These are phyloP conservation scores for Balearica regulorum DNA, from an alignment of 2,797 vertebrate species.

Conservation along the genomic window DNA sequence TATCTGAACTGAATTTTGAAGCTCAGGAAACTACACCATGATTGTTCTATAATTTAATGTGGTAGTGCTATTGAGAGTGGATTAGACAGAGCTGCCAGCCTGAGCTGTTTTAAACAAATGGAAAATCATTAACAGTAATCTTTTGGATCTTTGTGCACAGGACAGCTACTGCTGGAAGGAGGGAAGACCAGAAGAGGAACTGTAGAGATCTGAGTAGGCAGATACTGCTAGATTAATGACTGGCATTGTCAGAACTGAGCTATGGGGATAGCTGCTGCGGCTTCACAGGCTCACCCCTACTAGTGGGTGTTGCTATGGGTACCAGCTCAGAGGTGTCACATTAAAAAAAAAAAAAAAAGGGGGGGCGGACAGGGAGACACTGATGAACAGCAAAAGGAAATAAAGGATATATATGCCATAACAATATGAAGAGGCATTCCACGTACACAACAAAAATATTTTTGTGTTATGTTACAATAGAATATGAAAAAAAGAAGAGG, in stretches of 20 bases:
- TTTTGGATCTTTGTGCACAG: constrained; percentile 58
- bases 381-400: constrained; percentile 61
- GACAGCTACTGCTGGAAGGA: constrained; percentile 55
- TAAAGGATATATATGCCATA: constrained; percentile 37
- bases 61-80: constrained; percentile 51
- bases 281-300: constrained; percentile 43
- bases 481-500: constrained; percentile 16
- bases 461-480: not conserved
- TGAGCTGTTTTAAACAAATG: constrained; percentile 67
- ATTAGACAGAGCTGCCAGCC: constrained; percentile 67
- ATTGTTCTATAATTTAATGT: constrained; percentile 56
- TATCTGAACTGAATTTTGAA: constrained; percentile 53
- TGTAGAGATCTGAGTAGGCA: constrained; percentile 59
- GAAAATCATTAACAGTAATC: constrained; percentile 72
- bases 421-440: constrained; percentile 56
- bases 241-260: constrained; percentile 60
- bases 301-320: constrained; percentile 76
- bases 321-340: constrained; percentile 73
- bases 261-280: not conserved
- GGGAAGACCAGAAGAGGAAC: constrained; percentile 54
- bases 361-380: constrained; percentile 25
- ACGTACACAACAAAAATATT: not conserved
- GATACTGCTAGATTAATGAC: constrained; percentile 65
- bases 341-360: constrained; percentile 1
- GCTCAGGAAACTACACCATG: constrained; percentile 3